phyloP scores from a whole-genome alignment of 2,888 invertebrate species.

The Trichopoda pennipes region DNA sequence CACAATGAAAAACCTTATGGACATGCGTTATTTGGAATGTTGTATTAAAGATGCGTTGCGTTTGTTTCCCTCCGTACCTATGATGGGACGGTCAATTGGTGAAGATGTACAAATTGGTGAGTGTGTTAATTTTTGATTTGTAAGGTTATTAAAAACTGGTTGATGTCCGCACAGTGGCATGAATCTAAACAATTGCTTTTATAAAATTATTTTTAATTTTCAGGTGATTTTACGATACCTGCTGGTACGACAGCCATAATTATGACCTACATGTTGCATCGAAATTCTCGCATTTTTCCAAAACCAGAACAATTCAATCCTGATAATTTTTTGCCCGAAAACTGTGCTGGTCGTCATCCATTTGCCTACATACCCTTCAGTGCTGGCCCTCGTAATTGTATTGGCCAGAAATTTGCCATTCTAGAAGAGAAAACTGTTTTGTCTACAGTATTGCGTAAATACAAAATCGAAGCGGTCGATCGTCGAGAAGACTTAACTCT shows the following conservation, averaged over 20 bases:
- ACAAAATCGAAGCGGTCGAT: conserved; percentile 83
- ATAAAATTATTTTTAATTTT: not conserved
- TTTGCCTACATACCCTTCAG: conserved; percentile 87
- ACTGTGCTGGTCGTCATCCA: conserved; percentile 83
- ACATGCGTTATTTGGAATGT: conserved; percentile 86
- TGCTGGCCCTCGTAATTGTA: conserved; percentile 84
- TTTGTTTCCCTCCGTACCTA: conserved; percentile 86
- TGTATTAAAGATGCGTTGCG: conserved; percentile 87
- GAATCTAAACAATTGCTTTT: too few species aligned
- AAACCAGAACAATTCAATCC: conserved; percentile 87
- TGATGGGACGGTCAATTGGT: conserved; percentile 83
- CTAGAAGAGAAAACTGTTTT: conserved; percentile 84
- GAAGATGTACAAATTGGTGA: conserved; percentile 84
- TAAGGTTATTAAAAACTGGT: too few species aligned
- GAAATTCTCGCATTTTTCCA: conserved; percentile 84
- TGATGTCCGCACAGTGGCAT: too few species aligned
- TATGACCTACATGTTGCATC: conserved; percentile 85
- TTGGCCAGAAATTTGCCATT: conserved; percentile 84
- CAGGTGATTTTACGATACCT: conserved; percentile 78
- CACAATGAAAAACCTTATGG: conserved; percentile 83
- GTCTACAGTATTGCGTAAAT: conserved; percentile 83
- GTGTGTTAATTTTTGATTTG: too few species aligned
- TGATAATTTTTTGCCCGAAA: conserved; percentile 87
- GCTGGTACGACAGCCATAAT: conserved; percentile 83
- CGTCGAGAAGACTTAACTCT: conserved; percentile 83